Base-by-base conservation (phyloP, 2,888 invertebrate species). In the Drosophila sordidula region DNA sequence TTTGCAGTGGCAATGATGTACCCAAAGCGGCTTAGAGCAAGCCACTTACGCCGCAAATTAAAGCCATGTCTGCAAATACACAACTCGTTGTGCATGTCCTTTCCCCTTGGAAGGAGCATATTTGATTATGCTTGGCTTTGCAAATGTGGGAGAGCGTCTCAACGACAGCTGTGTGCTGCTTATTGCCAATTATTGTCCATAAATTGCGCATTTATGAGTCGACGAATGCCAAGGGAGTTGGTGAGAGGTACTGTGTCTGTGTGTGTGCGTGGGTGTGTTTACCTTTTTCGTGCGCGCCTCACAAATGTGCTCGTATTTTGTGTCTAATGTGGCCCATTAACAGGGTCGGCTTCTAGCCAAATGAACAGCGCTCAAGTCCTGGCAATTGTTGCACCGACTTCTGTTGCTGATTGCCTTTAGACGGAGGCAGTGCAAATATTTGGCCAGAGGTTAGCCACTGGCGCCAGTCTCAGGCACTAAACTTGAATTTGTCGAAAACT, bases 161-260 rank as follows among this genome's bases (percentile, higher is more conserved):
- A 73, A 69, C 77, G 83, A 85, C 86, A 85, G 87, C 86, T 85
- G 85, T 85, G 75, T 66, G 80, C 45, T 75, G 83, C 83, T 85
- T 85, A 85, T 85, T 89, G 89, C 75, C 89, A 90, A 90, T 89
- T 90, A 89, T 89, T 89, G 78, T 81, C 79, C 78, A 87, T 89
- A 89, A 90, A 89, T 89, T 86, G 89, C 85, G 73, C 80, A 85
- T 80, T 84, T 88, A 78, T 71, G 75, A 70, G 73, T 25, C 51
- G 26, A 34, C 44, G 16, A 52, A 38, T 22, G 50, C 46, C 3
- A 18, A 16, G 50, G 34, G 51, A 41, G 11, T 18, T 12, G 8
- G 6, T 12, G 47, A 9, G 25, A 26, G 38, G n/a, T 18, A 12
- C 36, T 46, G 44, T 47, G 42, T 50, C 29, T 46, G 50, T 46